Evolutionary conservation across 2,888 invertebrate species (phyloP).

Genomic region (Cremastinae sp.): DNA sequence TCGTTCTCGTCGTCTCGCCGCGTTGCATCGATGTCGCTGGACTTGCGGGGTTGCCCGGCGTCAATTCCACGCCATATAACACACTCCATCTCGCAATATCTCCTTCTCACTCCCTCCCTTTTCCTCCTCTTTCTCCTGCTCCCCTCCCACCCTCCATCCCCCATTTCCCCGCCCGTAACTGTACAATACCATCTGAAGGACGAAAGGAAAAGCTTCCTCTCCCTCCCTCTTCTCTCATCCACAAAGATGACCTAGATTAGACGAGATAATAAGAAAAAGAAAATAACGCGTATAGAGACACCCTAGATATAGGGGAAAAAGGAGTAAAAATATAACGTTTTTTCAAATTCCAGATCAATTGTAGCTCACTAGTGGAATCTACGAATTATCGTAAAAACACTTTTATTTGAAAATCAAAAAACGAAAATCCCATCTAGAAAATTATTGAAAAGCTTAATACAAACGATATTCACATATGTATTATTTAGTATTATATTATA

Average conservation of each 20-base stretch:
- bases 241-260: slow-evolving; percentile 42
- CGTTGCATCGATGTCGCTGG: slow-evolving; percentile 59
- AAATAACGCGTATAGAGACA: slow-evolving; percentile 11
- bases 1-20: slow-evolving; percentile 46
- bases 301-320: background rate
- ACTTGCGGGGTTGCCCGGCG: slow-evolving; percentile 59
- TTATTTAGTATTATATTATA: too few species aligned
- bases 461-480: too few species aligned
- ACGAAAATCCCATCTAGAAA: too few species aligned
- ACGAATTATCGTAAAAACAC: too few species aligned
- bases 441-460: too few species aligned
- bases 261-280: slow-evolving; percentile 19
- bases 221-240: slow-evolving; percentile 10
- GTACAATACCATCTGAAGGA: slow-evolving; percentile 7
- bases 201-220: slow-evolving; percentile 37
- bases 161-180: background rate
- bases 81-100: slow-evolving; percentile 17
- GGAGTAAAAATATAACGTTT: background rate
- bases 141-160: too few species aligned
- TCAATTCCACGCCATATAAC: slow-evolving; percentile 41
- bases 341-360: too few species aligned
- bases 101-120: slow-evolving; percentile 4
- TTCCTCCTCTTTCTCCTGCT: too few species aligned
- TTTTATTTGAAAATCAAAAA: too few species aligned
- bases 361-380: too few species aligned